Base-by-base conservation (phyloP, 2,113 vertebrate genomes). In the Antechinus stuartii region DNA sequence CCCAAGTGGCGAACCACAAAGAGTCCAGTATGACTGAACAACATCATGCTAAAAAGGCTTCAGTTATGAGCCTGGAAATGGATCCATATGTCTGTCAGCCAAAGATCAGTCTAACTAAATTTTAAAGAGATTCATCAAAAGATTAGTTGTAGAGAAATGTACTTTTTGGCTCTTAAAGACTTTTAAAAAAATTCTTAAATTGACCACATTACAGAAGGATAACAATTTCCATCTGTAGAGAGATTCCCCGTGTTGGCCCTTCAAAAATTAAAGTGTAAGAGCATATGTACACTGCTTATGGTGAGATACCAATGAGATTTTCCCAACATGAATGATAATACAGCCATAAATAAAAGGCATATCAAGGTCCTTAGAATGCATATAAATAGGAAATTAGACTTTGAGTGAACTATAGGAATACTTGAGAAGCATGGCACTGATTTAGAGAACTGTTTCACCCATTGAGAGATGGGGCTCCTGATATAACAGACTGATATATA, bases 381-480 rank as follows among this genome's bases (percentile, higher is more conserved):
- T 89, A 47, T 55, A 91, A 89, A 61, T 23, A 93, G 91, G 30
- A 93, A 2, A 54, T 90, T 47, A 96, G 91, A 93, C 14, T 8
- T 27, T 9, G 0, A 0, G 26, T 91, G 35, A 91, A 2, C 95
- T 89, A n/a, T 90, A 84, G 68, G 52, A 92, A 50, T 25, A 50
- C 76, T 76, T 27, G 91, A 94, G 93, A 89, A 96, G 68, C 23
- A 42, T 42, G 68, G 35, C 68, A 84, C 24, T 90, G 54, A 91
- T 61, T 92, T 91, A 56, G 25, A 91, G 93, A 96, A 92, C 30
- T 23, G 61, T 42, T 92, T 91, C 30, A 91, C 5, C 30, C 61
- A 54, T 0, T 35, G 8, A 52, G 22, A 50, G 22, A 42, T 30
- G 30, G 54, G 47, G 19, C 23, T 91, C n/a, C 19, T 25, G 52